phyloP scores from a whole-genome alignment of 2,797 vertebrate species.

The Epinephelus awoara region DNA sequence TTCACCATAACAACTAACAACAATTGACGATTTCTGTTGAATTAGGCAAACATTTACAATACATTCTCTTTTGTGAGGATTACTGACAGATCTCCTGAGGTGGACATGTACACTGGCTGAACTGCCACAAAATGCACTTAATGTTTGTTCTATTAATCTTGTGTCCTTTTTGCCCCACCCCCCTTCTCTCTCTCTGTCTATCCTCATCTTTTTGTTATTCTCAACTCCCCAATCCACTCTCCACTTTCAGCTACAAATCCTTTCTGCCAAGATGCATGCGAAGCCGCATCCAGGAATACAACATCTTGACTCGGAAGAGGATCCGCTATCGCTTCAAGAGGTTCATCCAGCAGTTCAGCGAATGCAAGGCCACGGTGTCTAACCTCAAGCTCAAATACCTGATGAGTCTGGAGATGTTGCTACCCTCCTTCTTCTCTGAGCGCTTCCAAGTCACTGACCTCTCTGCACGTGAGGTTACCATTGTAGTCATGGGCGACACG shows the following conservation, averaged over 20 bases:
- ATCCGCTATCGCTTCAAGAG: slow-evolving; percentile 95
- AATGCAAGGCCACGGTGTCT: slow-evolving; percentile 92
- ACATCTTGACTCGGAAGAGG: slow-evolving; percentile 95
- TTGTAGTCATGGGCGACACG: slow-evolving; percentile 92
- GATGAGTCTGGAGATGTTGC: slow-evolving; percentile 94
- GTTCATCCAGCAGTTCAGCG: slow-evolving; percentile 95
- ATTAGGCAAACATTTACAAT: no score
- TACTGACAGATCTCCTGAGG: background rate
- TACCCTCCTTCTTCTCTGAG: slow-evolving; percentile 93
- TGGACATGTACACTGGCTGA: background rate
- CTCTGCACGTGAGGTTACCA: slow-evolving; percentile 85
- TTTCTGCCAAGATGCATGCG: slow-evolving; percentile 92
- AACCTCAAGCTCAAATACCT: slow-evolving; percentile 97
- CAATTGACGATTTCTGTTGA: no score
- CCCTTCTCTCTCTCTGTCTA: background rate
- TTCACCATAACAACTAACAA: no score
- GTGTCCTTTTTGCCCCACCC: background rate
- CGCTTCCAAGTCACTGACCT: slow-evolving; percentile 92
- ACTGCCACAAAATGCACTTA: background rate
- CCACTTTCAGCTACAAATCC: slow-evolving; percentile 91
- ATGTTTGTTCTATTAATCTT: background rate
- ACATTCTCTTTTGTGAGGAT: no score
- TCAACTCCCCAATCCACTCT: background rate
- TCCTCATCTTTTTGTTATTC: background rate
- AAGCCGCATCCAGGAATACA: slow-evolving; percentile 93